Evolutionary conservation across 2,797 vertebrate species (phyloP).

Genomic region (Ataeniobius toweri): DNA sequence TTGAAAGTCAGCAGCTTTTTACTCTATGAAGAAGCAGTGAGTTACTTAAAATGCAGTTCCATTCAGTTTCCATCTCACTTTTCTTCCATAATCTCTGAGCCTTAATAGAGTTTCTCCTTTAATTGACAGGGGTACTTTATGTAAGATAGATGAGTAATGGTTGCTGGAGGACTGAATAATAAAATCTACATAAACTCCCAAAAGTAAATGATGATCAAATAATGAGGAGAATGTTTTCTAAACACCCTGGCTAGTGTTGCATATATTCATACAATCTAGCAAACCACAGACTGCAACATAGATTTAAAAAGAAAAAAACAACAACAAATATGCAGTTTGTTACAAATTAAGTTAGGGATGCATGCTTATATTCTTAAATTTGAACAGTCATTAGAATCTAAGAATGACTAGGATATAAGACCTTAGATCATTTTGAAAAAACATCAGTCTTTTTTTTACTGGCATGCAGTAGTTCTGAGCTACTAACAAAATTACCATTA

Average conservation of each 20-base stretch:
- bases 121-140: neutral
- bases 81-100: neutral
- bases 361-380: neutral
- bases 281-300: neutral
- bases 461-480: no score
- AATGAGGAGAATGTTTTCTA: neutral
- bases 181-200: neutral
- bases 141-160: neutral
- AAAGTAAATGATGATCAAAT: neutral
- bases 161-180: constrained; percentile 1
- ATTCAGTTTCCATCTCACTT: neutral
- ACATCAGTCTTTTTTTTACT: neutral
- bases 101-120: neutral
- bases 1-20: neutral
- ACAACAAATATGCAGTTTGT: neutral
- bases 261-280: neutral
- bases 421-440: neutral
- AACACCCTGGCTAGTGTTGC: neutral
- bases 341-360: neutral
- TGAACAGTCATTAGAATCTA: neutral
- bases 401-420: neutral
- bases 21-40: neutral
- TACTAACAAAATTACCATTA: no score
- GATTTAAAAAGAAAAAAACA: neutral
- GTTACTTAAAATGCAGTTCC: neutral